Evolutionary conservation across 2,113 vertebrate species (phyloP), one percentile per base, ranked within the genome.

Genomic region (Hippocampus zosterae): DNA sequence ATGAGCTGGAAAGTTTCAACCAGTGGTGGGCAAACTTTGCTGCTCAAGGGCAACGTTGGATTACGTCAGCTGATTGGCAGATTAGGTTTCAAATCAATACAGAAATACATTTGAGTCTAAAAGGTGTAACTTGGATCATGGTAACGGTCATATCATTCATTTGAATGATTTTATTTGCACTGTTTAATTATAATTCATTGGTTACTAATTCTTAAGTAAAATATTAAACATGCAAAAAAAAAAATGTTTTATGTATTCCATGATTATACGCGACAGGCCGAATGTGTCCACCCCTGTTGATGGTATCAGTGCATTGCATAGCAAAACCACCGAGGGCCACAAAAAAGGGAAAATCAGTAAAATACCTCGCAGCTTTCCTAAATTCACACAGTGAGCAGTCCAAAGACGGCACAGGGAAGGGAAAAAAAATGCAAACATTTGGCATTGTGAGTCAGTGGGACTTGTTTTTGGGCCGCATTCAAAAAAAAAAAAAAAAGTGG

Each of bases 291-390:
- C 25, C 56, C 56, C 56, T 29, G 55, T 7, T 25, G 4, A 77
- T 48, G 68, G 55, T 65, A 66, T 80, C 69, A 66, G 68, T 68
- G 72, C 71, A 80, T 78, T 68, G 50, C 69, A 62, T 29, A 73
- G 65, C 27, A 74, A 75, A 80, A 72, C 62, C 55, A 81, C 73
- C 44, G 68, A 77, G 27, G 69, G 52, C 71, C 73, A 78, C 82
- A 71, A 70, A 74, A 74, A 29, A 79, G 52, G 56, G 37, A 68
- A 73, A 81, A 76, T 76, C 25, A 48, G 33, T 70, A 44, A 33
- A 23, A n/a, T 85, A 88, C 87, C 86, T 88, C 79, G 81, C 77
- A 71, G 73, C 62, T 79, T 85, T 79, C 76, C 87, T 87, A 86
- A 74, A 85, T 74, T 85, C 86, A 86, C 70, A 86, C 75, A 86